phyloP scores from a whole-genome alignment of 2,113 vertebrate genomes.

The Antechinus stuartii region DNA sequence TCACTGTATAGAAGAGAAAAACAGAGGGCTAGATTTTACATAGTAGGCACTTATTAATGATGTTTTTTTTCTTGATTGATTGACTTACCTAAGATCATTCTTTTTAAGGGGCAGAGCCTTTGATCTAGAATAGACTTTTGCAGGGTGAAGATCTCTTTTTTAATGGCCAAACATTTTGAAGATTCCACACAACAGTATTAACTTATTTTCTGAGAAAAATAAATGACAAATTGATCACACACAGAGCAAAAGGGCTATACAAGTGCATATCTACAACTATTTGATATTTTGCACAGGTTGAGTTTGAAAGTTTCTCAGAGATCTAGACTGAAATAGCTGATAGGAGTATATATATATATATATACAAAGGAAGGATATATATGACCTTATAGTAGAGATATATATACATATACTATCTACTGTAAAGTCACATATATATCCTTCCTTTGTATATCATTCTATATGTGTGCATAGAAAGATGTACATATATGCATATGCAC shows the following conservation, averaged over 20 bases:
- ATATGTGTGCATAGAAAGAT: too few species aligned
- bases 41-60: neutral
- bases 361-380: neutral
- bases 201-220: neutral
- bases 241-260: neutral
- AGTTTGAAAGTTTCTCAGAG: neutral
- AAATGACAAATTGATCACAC: neutral
- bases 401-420: neutral
- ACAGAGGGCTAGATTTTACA: neutral
- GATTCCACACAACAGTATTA: neutral
- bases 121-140: neutral
- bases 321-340: neutral
- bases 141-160: neutral
- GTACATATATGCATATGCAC: neutral
- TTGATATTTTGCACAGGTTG: neutral
- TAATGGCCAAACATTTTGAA: neutral
- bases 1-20: neutral
- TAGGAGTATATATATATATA: neutral
- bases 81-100: neutral
- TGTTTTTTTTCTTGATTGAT: neutral
- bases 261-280: neutral
- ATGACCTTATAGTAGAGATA: neutral
- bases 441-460: neutral
- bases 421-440: neutral
- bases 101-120: neutral